Evolutionary conservation across 1,140 invertebrate species (phyloP).

Genomic region (Drosophila bipectinata): DNA sequence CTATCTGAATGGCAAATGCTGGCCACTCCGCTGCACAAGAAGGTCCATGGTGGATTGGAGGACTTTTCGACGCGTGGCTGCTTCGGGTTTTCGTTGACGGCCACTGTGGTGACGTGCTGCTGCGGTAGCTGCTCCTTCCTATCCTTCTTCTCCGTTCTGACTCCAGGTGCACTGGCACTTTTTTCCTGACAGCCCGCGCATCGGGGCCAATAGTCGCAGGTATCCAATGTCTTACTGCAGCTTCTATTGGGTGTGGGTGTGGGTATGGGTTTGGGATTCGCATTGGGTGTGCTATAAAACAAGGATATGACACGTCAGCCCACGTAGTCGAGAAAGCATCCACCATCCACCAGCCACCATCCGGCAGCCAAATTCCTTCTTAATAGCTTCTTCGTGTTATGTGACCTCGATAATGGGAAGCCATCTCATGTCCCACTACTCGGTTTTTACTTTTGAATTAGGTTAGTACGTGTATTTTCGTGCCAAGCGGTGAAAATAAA

Average conservation of each 20-base stretch:
- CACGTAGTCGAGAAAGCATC: not conserved
- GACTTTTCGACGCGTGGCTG: conserved; percentile 3
- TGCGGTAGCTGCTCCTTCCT: conserved; percentile 13
- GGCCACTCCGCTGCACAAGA: conserved; percentile 62
- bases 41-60: conserved; percentile 50
- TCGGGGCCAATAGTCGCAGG: conserved; percentile 77
- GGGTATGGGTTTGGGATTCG: not conserved
- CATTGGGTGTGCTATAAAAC: conserved; percentile 37
- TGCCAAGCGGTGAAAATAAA: not conserved
- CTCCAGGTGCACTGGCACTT: conserved; percentile 3
- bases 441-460: conserved; percentile 15
- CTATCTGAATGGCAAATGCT: conserved; percentile 5
- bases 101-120: conserved; percentile 49
- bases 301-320: conserved; percentile 11
- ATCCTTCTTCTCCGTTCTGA: not conserved
- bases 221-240: conserved; percentile 54
- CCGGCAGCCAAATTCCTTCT: conserved; percentile 1
- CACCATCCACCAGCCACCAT: not conserved
- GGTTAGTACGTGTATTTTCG: conserved; percentile 18
- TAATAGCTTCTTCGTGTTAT: conserved; percentile 2
- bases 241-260: conserved; percentile 49
- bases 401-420: not conserved
- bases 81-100: conserved; percentile 44
- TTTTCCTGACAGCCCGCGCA: conserved; percentile 60
- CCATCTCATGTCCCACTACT: conserved; percentile 2